phyloP scores from a whole-genome alignment of 2,797 vertebrate genomes.

The Clarias laeviceps region DNA sequence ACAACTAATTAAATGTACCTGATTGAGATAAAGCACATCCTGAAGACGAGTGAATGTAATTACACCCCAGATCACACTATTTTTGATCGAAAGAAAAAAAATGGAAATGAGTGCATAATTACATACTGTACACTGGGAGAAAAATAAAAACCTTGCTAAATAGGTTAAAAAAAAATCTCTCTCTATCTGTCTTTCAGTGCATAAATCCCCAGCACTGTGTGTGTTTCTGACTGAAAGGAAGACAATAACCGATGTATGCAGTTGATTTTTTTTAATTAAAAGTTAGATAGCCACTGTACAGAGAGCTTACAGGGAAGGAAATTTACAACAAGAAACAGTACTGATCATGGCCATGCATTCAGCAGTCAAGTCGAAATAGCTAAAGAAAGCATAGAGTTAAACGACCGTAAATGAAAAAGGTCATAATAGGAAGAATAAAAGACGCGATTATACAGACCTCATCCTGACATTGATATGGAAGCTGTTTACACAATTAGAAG shows the following conservation, averaged over 20 bases:
- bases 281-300: constrained; percentile 62
- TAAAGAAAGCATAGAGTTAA: background rate
- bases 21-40: background rate
- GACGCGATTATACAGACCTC: constrained; percentile 4
- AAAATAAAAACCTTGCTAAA: background rate
- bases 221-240: background rate
- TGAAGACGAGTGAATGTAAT: background rate
- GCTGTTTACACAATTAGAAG: background rate
- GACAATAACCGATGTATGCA: background rate
- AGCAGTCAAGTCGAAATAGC: background rate
- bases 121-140: background rate
- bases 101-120: background rate
- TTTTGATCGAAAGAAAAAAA: background rate
- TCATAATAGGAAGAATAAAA: background rate
- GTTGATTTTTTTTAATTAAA: constrained; percentile 57
- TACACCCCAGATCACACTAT: background rate
- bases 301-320: constrained; percentile 39
- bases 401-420: background rate
- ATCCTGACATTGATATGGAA: background rate
- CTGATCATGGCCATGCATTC: background rate
- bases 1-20: background rate
- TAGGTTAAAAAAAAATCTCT: background rate
- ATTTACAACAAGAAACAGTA: constrained; percentile 34
- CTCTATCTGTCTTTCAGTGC: background rate
- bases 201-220: too few species aligned